phyloP scores from a whole-genome alignment of 2,797 vertebrate species.

The Acridotheres tristis region DNA sequence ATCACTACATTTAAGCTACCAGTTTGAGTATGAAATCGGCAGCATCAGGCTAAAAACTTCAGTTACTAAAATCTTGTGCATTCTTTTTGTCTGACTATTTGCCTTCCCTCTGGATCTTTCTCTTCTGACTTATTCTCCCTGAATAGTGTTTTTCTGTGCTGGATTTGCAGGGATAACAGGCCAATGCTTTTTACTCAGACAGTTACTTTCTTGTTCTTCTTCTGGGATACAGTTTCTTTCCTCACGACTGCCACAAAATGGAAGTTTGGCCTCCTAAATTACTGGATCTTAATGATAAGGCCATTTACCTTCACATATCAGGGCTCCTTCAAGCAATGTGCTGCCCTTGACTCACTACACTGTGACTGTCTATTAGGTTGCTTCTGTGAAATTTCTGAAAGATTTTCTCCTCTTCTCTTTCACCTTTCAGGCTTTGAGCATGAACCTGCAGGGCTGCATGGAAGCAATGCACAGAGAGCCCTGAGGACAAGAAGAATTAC shows the following conservation, averaged over 20 bases:
- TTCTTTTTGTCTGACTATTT: neutral
- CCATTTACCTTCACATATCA: neutral
- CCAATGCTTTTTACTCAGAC: neutral
- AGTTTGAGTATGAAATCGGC: neutral
- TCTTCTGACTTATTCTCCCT: neutral
- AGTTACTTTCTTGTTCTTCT: neutral
- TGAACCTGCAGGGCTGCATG: slow-evolving; percentile 6
- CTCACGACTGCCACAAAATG: neutral
- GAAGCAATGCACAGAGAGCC: neutral
- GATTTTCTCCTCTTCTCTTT: slow-evolving; percentile 41
- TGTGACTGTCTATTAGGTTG: slow-evolving; percentile 37
- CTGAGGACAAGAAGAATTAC: neutral
- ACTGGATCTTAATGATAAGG: neutral
- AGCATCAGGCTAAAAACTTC: neutral
- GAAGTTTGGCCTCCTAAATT: slow-evolving; percentile 44
- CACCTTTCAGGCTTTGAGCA: slow-evolving; percentile 55
- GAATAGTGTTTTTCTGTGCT: neutral
- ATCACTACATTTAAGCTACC: neutral
- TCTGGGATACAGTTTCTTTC: slow-evolving; percentile 8
- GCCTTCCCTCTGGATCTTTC: neutral
- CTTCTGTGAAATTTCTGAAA: slow-evolving; percentile 45
- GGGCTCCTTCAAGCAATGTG: neutral
- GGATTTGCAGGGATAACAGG: neutral
- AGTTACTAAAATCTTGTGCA: neutral
- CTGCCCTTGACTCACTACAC: neutral